Base-by-base conservation (phyloP, 1,140 invertebrate genomes). In the Agraylea sexmaculata region DNA sequence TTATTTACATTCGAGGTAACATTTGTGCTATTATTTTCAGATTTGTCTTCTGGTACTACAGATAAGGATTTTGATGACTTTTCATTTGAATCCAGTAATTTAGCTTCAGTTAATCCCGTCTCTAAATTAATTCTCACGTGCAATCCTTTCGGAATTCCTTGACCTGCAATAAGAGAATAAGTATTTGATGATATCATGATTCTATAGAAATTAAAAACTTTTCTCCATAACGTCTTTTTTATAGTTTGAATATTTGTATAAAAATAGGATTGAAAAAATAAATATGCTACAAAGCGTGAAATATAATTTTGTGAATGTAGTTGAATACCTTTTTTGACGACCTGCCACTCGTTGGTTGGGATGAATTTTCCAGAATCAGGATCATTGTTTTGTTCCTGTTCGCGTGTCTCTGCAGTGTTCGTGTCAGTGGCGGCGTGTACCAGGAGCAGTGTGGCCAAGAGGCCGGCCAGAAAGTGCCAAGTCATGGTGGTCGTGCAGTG, bases 101-200 rank as follows among this genome's bases (percentile, higher is more conserved):
- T 84, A 2, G 78, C 81, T 59, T 84, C 77, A 25, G 66, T 74
- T 42, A 68, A 45, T n/a, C 78, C 78, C 29, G 77, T 83, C 57
- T 75, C 49, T 11, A 86, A 60, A 66, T 84, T 78, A 42, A 83
- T 64, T 37, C 79, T 57, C 2, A 83, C 64, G 57, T 86, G 80
- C 10, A 84, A 57, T 13, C 81, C 82, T 45, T 60, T 53, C 8
- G 81, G 80, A 44, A 86, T 70, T 22, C 69, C 60, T 57, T 78
- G 76, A 44, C 74, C 80, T 80, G 45, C 39, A 60, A 59, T 44
- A 41, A 39, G 12, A 45, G 49, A 45, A 36, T 45, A 51, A 47
- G 10, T n/a, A n/a, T n/a, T n/a, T n/a, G n/a, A n/a, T n/a, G n/a
- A n/a, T 37, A 38, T 41, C 20, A 15, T 42, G n/a, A n/a, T n/a